phyloP scores from a whole-genome alignment of 1,140 invertebrate species.

The Thaumetopoea pityocampa region DNA sequence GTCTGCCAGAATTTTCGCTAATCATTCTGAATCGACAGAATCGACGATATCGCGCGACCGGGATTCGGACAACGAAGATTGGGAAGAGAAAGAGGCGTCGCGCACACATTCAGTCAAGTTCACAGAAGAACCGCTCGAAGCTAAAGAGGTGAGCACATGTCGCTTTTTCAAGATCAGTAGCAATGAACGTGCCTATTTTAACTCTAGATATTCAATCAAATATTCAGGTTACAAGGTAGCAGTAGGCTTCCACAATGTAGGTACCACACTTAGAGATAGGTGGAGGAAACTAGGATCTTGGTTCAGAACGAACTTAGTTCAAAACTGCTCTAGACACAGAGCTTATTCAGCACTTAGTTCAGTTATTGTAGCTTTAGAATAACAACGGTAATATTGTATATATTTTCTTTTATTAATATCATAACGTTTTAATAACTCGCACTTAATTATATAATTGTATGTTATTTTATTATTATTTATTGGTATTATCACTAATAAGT shows the following conservation, averaged over 20 bases:
- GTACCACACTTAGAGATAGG: slow-evolving; percentile 25
- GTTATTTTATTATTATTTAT: neutral
- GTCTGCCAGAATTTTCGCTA: too few species aligned
- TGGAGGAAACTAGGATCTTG: slow-evolving; percentile 34
- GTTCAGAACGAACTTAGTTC: slow-evolving; percentile 40
- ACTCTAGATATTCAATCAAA: slow-evolving; percentile 20
- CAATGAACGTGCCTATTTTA: slow-evolving; percentile 1
- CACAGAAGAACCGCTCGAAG: slow-evolving; percentile 86
- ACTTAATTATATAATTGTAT: neutral
- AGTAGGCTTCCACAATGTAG: slow-evolving; percentile 26
- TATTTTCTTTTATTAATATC: slow-evolving; percentile 4
- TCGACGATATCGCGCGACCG: slow-evolving; percentile 53
- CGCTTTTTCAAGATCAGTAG: slow-evolving; percentile 30
- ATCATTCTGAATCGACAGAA: slow-evolving; percentile 34
- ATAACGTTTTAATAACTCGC: too few species aligned
- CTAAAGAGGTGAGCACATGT: slow-evolving; percentile 82
- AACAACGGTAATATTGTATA: slow-evolving; percentile 14
- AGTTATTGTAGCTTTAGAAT: slow-evolving; percentile 58
- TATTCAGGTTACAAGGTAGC: slow-evolving; percentile 24
- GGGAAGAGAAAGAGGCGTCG: slow-evolving; percentile 87
- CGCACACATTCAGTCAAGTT: slow-evolving; percentile 93
- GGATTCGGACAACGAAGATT: slow-evolving; percentile 81
- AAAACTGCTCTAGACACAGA: slow-evolving; percentile 40
- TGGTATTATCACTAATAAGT: too few species aligned
- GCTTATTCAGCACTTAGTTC: slow-evolving; percentile 58